These are phyloP conservation scores for Smithornis capensis DNA, from an alignment of 2,113 vertebrate genomes.

Conservation along the genomic window DNA sequence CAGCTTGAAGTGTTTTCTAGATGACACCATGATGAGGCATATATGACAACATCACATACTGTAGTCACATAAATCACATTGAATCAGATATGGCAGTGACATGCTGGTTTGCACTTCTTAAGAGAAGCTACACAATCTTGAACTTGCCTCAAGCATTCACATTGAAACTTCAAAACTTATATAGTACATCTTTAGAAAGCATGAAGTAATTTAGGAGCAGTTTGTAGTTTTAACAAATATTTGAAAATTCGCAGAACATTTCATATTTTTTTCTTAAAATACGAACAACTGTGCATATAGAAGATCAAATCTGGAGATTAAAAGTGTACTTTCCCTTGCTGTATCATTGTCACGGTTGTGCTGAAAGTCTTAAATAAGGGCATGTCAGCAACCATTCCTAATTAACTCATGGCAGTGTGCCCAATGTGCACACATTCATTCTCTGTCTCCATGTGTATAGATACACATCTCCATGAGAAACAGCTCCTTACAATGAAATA, in stretches of 20 bases:
- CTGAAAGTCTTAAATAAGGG: neutral
- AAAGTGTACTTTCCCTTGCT: neutral
- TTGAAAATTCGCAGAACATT: neutral
- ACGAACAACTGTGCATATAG: neutral
- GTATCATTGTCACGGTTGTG: neutral
- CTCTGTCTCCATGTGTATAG: neutral
- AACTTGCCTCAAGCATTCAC: neutral
- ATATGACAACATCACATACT: neutral
- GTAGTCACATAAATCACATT: neutral
- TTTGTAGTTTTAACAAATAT: neutral
- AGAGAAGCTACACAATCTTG: neutral
- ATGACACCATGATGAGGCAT: fast-evolving
- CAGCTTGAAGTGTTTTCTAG: neutral
- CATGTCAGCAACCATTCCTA: neutral
- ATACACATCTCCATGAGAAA: constrained; percentile 44
- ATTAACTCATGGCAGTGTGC: constrained; percentile 44
- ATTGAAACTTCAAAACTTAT: neutral
- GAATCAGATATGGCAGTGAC: neutral
- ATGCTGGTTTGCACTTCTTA: neutral
- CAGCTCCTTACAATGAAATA: constrained; percentile 32
- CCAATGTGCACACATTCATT: neutral
- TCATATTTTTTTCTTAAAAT: neutral
- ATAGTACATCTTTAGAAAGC: neutral
- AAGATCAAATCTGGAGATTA: neutral
- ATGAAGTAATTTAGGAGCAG: neutral